phyloP scores from a whole-genome alignment of 2,113 vertebrate species.

The Regulus satrapa region DNA sequence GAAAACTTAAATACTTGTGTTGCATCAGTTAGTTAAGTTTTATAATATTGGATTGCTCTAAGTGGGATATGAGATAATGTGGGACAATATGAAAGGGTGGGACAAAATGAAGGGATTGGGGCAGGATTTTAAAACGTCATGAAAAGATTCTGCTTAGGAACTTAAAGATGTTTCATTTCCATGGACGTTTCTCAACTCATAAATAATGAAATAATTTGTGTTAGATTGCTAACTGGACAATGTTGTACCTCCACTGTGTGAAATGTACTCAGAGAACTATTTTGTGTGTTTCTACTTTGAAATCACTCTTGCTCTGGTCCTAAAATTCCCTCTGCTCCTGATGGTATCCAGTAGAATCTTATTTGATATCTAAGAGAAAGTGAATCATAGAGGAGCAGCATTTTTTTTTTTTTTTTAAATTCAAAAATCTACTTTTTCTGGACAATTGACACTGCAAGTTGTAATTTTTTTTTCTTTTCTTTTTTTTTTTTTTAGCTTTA shows the following conservation, averaged over 20 bases:
- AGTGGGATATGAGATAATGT: neutral
- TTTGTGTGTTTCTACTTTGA: neutral
- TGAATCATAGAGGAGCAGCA: neutral
- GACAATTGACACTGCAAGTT: neutral
- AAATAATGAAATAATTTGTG: fast-evolving
- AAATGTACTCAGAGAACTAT: neutral
- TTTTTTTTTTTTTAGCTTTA: neutral
- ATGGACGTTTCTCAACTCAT: neutral
- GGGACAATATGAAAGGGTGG: neutral
- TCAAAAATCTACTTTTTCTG: neutral
- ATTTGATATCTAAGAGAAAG: neutral
- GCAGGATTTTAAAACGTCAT: neutral
- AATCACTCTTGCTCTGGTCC: neutral
- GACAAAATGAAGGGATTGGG: neutral
- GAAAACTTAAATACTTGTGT: neutral
- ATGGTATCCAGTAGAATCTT: neutral
- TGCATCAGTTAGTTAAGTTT: neutral
- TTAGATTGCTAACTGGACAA: neutral
- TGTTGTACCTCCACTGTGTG: neutral
- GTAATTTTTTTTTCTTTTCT: neutral
- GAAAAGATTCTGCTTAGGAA: neutral
- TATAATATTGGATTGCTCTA: neutral
- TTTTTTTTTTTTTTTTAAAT: neutral
- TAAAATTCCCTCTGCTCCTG: neutral
- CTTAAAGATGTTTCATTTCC: neutral